These are phyloP conservation scores for Hystrix cristata DNA, from an alignment of 2,113 vertebrate species.

Conservation along the genomic window DNA sequence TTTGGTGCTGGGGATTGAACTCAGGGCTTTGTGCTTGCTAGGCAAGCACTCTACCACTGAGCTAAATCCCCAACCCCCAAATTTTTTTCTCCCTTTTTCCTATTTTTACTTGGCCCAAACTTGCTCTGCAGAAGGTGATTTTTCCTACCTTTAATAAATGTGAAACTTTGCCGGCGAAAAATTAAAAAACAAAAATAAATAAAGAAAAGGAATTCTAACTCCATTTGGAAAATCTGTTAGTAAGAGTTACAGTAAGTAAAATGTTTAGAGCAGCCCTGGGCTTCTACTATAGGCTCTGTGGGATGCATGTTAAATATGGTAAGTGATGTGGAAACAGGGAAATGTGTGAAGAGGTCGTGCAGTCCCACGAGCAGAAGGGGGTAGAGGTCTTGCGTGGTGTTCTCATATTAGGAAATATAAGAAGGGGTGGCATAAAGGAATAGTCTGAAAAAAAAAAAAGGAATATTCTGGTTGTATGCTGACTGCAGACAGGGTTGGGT, in stretches of 20 bases:
- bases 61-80: background rate
- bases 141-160: background rate
- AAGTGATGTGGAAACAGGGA: background rate
- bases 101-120: background rate
- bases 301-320: background rate
- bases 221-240: background rate
- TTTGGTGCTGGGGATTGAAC: too few relatives aligned
- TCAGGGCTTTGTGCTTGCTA: too few relatives aligned
- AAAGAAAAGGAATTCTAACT: background rate
- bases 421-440: background rate
- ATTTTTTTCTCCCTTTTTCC: background rate
- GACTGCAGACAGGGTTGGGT: background rate
- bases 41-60: too few relatives aligned
- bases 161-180: background rate
- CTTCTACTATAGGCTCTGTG: background rate
- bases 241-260: background rate
- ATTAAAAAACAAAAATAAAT: background rate
- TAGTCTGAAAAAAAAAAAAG: background rate
- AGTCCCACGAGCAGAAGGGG: background rate
- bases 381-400: background rate
- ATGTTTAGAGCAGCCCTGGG: background rate
- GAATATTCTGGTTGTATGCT: background rate
- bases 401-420: fast-evolving
- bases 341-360: too few relatives aligned
- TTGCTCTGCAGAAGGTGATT: background rate